These are phyloP conservation scores for Philotrypesis tridentata DNA, from an alignment of 1,140 invertebrate species.

Conservation along the genomic window DNA sequence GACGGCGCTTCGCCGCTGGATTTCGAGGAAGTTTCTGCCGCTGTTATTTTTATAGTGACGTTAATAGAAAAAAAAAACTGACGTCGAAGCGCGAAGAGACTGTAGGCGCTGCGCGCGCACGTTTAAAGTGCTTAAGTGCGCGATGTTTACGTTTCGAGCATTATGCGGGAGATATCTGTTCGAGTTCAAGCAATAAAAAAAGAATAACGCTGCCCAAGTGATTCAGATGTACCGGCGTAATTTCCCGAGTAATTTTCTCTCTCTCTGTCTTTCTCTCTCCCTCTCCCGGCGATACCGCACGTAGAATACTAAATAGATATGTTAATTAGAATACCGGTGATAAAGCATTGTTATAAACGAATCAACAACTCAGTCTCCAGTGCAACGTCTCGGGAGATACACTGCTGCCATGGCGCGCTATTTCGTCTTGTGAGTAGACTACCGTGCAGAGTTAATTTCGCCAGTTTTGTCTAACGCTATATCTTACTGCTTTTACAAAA, in stretches of 20 bases:
- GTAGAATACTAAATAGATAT: constrained; percentile 35
- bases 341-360: constrained; percentile 22
- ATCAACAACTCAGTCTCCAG: constrained; percentile 22
- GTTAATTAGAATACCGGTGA: constrained; percentile 30
- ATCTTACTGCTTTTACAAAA: neutral
- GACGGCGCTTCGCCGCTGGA: no score
- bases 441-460: no score
- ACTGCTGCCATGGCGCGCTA: constrained; percentile 10
- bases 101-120: no score
- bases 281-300: constrained; percentile 14
- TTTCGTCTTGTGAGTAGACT: constrained; percentile 22
- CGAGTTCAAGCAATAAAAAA: neutral
- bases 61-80: no score
- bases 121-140: no score
- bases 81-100: no score
- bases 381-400: neutral
- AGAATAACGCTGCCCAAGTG: neutral
- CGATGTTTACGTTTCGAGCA: neutral
- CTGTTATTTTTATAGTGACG: no score
- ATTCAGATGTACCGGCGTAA: constrained; percentile 19
- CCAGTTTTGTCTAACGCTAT: neutral
- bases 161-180: neutral
- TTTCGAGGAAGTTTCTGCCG: no score
- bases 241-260: no score
- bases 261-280: no score